Percentiles rank a stretch among this genome's conserved stretches.
Evolutionary conservation across 2,888 invertebrate genomes (phyloP).

Genomic region (Drosophila limbata): DNA sequence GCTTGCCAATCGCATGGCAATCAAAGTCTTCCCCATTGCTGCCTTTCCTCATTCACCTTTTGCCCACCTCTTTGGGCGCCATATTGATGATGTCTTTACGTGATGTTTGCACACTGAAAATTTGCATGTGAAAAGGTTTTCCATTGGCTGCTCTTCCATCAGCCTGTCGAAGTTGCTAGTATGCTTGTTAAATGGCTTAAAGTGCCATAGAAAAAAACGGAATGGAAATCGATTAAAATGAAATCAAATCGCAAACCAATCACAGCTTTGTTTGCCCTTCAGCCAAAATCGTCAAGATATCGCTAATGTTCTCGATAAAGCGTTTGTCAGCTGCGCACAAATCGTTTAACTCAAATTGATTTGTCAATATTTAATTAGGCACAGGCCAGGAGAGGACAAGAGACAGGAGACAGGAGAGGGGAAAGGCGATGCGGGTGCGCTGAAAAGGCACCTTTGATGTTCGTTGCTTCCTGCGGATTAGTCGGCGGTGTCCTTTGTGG

Average conservation of each 20-base stretch:
- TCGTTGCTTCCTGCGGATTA: slow-evolving; percentile 71
- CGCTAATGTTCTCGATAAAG: slow-evolving; percentile 42
- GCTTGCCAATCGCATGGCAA: slow-evolving; percentile 69
- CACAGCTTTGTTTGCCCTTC: slow-evolving; percentile 74
- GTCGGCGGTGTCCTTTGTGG: slow-evolving; percentile 63
- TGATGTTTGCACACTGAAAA: slow-evolving; percentile 67
- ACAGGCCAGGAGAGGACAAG: slow-evolving; percentile 11
- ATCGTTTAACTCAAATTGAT: slow-evolving; percentile 81
- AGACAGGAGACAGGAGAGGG: background rate
- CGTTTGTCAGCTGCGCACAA: slow-evolving; percentile 71
- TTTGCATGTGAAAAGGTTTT: slow-evolving; percentile 75
- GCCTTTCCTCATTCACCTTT: background rate
- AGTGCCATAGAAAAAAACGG: slow-evolving; percentile 52
- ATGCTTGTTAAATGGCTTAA: slow-evolving; percentile 37
- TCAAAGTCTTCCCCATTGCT: slow-evolving; percentile 43
- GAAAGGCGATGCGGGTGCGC: slow-evolving; percentile 34
- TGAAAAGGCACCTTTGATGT: slow-evolving; percentile 41
- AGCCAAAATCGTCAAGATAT: slow-evolving; percentile 43
- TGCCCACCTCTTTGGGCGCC: slow-evolving; percentile 28
- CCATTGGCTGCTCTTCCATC: slow-evolving; percentile 53
- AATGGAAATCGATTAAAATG: slow-evolving; percentile 75
- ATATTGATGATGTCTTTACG: slow-evolving; percentile 68
- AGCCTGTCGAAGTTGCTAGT: slow-evolving; percentile 45
- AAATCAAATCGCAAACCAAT: slow-evolving; percentile 74
- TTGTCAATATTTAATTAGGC: slow-evolving; percentile 81